Evolutionary conservation across 2,113 vertebrate species (phyloP).

Genomic region (Caranx ignobilis): DNA sequence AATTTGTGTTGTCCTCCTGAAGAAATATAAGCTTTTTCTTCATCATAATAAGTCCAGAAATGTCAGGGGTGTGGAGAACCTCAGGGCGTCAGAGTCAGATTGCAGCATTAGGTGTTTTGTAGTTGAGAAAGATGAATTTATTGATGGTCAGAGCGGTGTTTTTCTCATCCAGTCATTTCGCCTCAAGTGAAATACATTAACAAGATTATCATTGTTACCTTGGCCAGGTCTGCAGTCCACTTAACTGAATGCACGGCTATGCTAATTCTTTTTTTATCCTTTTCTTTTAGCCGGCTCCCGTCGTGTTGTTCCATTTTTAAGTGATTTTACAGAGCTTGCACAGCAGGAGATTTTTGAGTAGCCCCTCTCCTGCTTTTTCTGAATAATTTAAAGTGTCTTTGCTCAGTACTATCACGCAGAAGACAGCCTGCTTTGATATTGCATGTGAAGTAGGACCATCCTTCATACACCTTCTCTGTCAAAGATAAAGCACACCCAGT

Average conservation of each 20-base stretch:
- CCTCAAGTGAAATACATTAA: conserved; percentile 49
- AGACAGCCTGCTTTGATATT: conserved; percentile 62
- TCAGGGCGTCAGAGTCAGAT: conserved; percentile 12
- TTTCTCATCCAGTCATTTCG: conserved; percentile 18
- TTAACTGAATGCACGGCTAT: conserved; percentile 23
- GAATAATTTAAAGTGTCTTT: conserved; percentile 60
- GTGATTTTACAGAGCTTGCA: conserved; percentile 49
- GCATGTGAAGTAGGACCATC: conserved; percentile 47
- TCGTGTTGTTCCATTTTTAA: conserved; percentile 49
- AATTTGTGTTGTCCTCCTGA: neutral
- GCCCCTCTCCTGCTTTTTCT: conserved; percentile 50
- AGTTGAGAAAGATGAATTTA: conserved; percentile 29
- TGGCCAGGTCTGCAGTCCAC: conserved; percentile 32
- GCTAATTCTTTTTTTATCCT: conserved; percentile 16
- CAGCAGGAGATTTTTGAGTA: conserved; percentile 52
- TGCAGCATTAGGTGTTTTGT: conserved; percentile 26
- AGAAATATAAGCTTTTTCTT: neutral
- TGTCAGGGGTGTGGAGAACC: conserved; percentile 8
- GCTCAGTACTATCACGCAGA: conserved; percentile 50
- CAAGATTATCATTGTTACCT: conserved; percentile 41
- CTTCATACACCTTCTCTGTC: conserved; percentile 55
- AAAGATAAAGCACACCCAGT: conserved; percentile 54
- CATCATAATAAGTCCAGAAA: neutral
- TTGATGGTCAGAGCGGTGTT: conserved; percentile 37
- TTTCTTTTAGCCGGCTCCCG: conserved; percentile 23